Percentiles rank a stretch among this genome's conserved stretches.
Conservation (phyloP, 2,888 invertebrate species). For the Urechis unicinctus region DNA sequence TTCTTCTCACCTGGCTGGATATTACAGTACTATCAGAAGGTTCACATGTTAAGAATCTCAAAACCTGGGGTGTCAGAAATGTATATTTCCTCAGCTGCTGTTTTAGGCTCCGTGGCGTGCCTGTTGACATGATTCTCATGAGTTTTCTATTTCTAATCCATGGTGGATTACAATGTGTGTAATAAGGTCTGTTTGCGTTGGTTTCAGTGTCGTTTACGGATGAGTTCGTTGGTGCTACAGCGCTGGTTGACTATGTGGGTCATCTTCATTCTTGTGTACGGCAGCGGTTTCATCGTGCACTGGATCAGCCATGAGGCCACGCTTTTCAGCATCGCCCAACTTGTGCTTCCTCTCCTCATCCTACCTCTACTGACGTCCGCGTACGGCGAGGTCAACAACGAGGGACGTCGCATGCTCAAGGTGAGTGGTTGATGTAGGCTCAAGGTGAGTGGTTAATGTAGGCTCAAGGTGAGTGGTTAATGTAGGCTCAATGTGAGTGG, state of each 20-base stretch:
- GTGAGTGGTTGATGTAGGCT: slow-evolving; percentile 26
- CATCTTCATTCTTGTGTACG: slow-evolving; percentile 45
- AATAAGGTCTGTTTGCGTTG: background rate
- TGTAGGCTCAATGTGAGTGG: too few species aligned
- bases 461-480: too few species aligned
- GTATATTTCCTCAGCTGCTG: too few species aligned
- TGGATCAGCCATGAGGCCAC: slow-evolving; percentile 47
- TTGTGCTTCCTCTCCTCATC: slow-evolving; percentile 46
- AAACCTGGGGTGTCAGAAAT: too few species aligned
- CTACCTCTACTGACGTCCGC: slow-evolving; percentile 49
- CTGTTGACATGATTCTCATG: too few species aligned
- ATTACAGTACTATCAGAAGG: too few species aligned
- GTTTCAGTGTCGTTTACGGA: slow-evolving; percentile 43
- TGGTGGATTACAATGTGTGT: too few species aligned
- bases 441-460: too few species aligned
- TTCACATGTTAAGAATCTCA: too few species aligned
- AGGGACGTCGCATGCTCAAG: slow-evolving; percentile 48
- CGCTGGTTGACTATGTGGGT: slow-evolving; percentile 50
- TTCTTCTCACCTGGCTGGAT: too few species aligned
- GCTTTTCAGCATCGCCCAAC: slow-evolving; percentile 42
- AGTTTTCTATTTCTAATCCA: too few species aligned
- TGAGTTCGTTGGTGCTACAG: slow-evolving; percentile 49
- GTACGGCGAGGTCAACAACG: slow-evolving; percentile 52
- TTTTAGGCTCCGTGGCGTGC: too few species aligned
- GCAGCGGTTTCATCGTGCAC: slow-evolving; percentile 44